These are phyloP conservation scores for Acleris literana DNA, from an alignment of 2,888 invertebrate species.

Conservation along the genomic window DNA sequence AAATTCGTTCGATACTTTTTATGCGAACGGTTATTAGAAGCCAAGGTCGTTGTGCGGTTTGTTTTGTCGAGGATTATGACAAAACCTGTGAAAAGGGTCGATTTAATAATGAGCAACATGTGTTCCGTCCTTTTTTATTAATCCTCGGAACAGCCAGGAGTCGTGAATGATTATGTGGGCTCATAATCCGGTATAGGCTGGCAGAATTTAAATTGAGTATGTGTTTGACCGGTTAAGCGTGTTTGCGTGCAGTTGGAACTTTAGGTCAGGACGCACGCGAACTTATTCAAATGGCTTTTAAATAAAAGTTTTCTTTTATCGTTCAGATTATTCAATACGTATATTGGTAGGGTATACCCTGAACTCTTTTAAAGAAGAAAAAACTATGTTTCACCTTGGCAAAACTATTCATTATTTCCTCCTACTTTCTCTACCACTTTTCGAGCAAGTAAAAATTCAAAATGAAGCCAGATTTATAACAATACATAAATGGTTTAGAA, in stretches of 20 bases:
- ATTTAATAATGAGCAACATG: conserved; percentile 49
- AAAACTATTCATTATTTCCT: too few species aligned
- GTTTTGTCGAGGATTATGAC: conserved; percentile 55
- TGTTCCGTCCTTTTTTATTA: conserved; percentile 46
- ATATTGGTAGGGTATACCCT: too few species aligned
- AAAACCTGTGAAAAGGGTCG: conserved; percentile 60
- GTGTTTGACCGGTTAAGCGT: conserved; percentile 11
- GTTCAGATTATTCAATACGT: too few species aligned
- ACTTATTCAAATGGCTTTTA: background rate
- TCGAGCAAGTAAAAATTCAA: too few species aligned
- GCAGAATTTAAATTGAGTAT: conserved; percentile 28
- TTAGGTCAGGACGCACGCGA: background rate
- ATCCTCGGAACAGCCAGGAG: conserved; percentile 37
- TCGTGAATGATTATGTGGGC: conserved; percentile 42
- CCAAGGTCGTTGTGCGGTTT: conserved; percentile 65
- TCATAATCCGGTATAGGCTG: conserved; percentile 24
- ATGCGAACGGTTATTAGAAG: conserved; percentile 47
- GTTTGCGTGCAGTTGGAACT: conserved; percentile 9
- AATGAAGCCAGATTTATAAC: too few species aligned
- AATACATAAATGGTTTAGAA: too few species aligned
- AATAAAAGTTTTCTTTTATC: too few species aligned
- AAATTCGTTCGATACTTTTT: conserved; percentile 50
- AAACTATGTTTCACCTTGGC: too few species aligned
- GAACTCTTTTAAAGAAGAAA: background rate
- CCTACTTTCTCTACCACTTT: too few species aligned